Evolutionary conservation across 2,113 vertebrate species (phyloP), one percentile per base, ranked within the genome.

Genomic region (Haplochromis burtoni): DNA sequence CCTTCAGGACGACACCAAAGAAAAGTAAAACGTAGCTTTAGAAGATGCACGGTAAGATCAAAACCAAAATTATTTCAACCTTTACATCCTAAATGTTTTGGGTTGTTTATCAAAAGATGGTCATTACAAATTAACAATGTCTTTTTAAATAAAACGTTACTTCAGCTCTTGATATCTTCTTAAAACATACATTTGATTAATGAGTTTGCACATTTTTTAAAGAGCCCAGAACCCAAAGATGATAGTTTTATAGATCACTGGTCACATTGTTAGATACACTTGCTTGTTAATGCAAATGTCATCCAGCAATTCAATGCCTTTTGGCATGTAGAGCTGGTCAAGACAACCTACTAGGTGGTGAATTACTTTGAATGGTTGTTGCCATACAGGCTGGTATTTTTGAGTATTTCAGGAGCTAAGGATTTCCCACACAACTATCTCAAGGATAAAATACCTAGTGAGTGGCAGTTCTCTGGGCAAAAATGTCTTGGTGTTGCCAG

Each of bases 1-100:
- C 95, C 99, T 99, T 91, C 29, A 82, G 81, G 86, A 88, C 26
- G 83, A 66, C 57, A 78, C 63, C 61, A 83, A 26, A 80, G 11
- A 80, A 55, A 83, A 14, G 10, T 19, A 1, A 31, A 11, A 78
- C 4, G 88, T 59, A 87, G 76, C 8, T 78, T 31, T 51, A 51
- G 10, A 51, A 51, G 26, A 78, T 51, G 10, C 71, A 78, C 2
- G 3, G 1, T 21, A 68, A 17, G 19, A 45, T 59, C 53, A 81
- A 59, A 16, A 63, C 38, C 53, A 63, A n/a, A 63, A 49, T 17
- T 6, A 76, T 17, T 29, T 47, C 14, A 76, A 8, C 14, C 45
- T 73, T 90, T 29, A 42, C 21, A 17, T 84, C n/a, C 54, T 47
- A 14, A 31, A 2, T 66, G 24, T 3, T 57, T 31, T 47, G 8